A percentile compares a stretch with the other conserved stretches of the same genome.
Evolutionary conservation across 2,113 vertebrate species (phyloP).

Genomic region (Myocastor coypus): DNA sequence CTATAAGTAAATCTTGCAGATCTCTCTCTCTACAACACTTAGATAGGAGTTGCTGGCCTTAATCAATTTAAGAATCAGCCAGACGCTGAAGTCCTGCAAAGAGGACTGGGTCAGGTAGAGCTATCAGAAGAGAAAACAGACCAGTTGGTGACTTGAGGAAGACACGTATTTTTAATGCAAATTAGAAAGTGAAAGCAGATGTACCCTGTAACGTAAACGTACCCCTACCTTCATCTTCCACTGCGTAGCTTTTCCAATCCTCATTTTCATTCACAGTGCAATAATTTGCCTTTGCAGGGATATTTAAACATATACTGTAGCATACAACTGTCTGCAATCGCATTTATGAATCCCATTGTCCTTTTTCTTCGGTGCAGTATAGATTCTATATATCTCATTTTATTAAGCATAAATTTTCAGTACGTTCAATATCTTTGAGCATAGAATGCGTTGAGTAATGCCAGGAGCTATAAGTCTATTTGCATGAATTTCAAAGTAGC

Average conservation of each 20-base stretch:
- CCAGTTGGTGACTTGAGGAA: background rate
- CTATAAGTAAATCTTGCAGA: background rate
- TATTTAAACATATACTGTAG: background rate
- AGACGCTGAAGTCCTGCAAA: background rate
- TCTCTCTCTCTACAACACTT: background rate
- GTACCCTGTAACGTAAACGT: background rate
- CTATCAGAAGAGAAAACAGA: background rate
- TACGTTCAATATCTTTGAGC: constrained; percentile 55
- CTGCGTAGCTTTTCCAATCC: background rate
- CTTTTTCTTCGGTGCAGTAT: background rate
- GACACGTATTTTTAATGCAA: background rate
- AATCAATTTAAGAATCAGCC: background rate
- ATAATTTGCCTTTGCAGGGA: background rate
- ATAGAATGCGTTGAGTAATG: constrained; percentile 9
- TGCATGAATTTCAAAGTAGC: constrained; percentile 23
- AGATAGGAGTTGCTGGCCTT: constrained; percentile 26
- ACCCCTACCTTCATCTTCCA: background rate
- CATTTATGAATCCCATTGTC: background rate
- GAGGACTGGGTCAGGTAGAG: background rate
- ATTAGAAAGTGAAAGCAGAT: background rate
- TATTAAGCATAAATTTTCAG: background rate
- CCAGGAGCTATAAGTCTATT: background rate
- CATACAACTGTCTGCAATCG: background rate
- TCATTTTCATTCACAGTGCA: background rate
- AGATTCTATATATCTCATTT: background rate